Conservation (phyloP, 2,888 invertebrate genomes). For the Pristionchus mayeri region DNA sequence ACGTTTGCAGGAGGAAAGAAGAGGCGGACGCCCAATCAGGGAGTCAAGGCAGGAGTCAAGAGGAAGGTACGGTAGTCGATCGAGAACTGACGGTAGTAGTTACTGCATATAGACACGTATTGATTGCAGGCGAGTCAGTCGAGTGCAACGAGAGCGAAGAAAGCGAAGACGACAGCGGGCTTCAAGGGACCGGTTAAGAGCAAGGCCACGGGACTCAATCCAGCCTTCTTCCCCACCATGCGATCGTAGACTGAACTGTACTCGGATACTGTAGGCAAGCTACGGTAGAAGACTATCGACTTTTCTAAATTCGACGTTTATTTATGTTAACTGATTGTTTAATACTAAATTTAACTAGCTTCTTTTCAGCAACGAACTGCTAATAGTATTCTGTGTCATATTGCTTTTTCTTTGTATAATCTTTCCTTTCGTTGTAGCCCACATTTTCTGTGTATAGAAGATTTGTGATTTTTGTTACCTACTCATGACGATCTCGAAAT, state of each 20-base stretch:
- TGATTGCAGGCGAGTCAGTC: slow-evolving; percentile 2
- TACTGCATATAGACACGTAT: neutral
- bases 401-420: neutral
- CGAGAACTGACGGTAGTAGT: slow-evolving; percentile 16
- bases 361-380: neutral
- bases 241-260: neutral
- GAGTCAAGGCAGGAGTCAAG: slow-evolving; percentile 19
- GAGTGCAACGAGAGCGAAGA: neutral
- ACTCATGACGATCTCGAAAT: slow-evolving; percentile 16
- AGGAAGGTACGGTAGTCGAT: slow-evolving; percentile 43
- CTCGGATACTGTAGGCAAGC: neutral
- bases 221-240: slow-evolving; percentile 14
- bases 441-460: neutral
- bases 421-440: neutral
- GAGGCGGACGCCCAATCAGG: slow-evolving; percentile 9
- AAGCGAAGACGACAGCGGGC: neutral
- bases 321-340: neutral
- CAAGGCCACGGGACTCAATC: neutral
- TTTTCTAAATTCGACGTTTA: neutral
- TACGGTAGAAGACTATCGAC: neutral
- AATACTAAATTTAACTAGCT: neutral
- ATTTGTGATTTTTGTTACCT: slow-evolving; percentile 24
- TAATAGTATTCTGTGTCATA: slow-evolving; percentile 32
- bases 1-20: neutral
- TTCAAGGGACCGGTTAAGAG: neutral